phyloP scores from a whole-genome alignment of 2,113 vertebrate species.

The Aegotheles bennettii region DNA sequence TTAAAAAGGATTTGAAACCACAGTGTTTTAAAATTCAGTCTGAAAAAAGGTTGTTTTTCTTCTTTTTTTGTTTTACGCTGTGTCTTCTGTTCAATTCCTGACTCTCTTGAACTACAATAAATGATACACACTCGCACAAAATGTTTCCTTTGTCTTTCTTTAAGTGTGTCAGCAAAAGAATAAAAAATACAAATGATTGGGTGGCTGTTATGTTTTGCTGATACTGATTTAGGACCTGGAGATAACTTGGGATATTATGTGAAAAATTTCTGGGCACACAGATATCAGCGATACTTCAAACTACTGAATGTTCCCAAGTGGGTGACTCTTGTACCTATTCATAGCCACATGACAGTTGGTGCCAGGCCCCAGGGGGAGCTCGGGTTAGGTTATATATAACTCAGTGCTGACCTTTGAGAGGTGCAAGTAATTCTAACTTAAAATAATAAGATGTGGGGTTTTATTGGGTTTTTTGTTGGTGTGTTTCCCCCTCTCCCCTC shows the following conservation, averaged over 20 bases:
- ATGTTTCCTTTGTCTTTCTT: slow-evolving; percentile 5
- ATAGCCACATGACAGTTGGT: neutral
- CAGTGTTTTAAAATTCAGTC: slow-evolving; percentile 76
- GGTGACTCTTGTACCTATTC: neutral
- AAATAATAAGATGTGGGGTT: neutral
- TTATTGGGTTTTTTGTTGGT: neutral
- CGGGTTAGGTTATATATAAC: neutral
- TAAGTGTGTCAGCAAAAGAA: neutral
- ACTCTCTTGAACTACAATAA: slow-evolving; percentile 94
- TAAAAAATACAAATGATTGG: neutral
- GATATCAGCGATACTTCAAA: neutral
- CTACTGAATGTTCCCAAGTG: neutral
- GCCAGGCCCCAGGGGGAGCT: neutral
- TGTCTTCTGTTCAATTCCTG: slow-evolving; percentile 81
- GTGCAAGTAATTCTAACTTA: neutral
- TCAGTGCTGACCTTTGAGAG: neutral
- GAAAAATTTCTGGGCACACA: neutral
- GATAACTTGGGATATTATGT: neutral
- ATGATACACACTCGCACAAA: slow-evolving; percentile 82
- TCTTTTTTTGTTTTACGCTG: slow-evolving; percentile 62
- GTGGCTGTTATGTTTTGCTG: neutral
- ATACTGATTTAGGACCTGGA: neutral
- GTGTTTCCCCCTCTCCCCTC: too few species aligned
- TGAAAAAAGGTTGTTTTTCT: slow-evolving; percentile 52
- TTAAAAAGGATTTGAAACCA: slow-evolving; percentile 78